Evolutionary conservation across 2,888 invertebrate species (phyloP), one percentile per base, ranked within the genome.

Genomic region (Pammene fasciana): DNA sequence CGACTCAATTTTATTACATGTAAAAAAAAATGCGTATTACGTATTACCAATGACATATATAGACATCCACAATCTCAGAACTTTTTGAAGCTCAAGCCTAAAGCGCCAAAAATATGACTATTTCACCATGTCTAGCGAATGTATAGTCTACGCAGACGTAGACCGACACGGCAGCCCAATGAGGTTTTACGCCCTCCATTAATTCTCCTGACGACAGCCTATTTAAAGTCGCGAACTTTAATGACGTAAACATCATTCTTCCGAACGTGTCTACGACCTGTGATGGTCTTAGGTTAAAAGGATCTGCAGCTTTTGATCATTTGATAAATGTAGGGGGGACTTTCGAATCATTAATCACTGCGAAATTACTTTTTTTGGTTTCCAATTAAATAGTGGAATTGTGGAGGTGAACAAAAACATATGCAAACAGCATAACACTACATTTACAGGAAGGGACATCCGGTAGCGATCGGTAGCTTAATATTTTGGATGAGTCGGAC

Each of bases 191-290:
- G 72, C 71, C 75, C 73, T 68, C 77, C 86, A 86, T 86, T 83
- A 86, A 85, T 86, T 84, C 85, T 86, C 86, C 79, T 77, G 81
- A 84, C 79, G 85, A 83, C 82, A 82, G 79, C 80, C 79, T 71
- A 79, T 85, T 82, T 77, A 78, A 81, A 82, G 82, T 82, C 81
- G 71, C 71, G 68, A 79, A 78, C 78, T 79, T 80, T 79, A 78
- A 82, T 77, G 80, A 76, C 79, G 79, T 81, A 85, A 83, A 84
- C 81, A 84, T 84, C 75, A 79, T 82, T 83, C 82, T 80, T 82
- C 75, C 76, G 76, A 80, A 78, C 77, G 79, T 80, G 75, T 76
- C 76, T n/a, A n/a, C n/a, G n/a, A n/a, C n/a, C n/a, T 79, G 78
- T 77, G 78, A 76, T 79, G 78, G 74, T 77, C 70, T 68, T 74